These are phyloP conservation scores for Euzetes globulus DNA, from an alignment of 2,888 invertebrate genomes.

Conservation along the genomic window DNA sequence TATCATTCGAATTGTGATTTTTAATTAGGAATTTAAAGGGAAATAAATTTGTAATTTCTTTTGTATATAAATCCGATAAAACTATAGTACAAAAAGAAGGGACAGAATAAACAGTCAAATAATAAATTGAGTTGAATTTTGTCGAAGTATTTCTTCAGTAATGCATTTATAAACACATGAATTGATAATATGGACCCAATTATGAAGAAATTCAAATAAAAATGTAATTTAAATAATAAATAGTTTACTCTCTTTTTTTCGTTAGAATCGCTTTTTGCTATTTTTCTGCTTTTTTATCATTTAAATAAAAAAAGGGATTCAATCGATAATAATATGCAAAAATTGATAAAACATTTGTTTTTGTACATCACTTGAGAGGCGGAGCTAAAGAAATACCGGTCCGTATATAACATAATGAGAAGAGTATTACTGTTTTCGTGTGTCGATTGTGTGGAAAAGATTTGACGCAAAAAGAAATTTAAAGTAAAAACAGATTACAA, in stretches of 20 bases:
- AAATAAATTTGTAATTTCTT: neutral
- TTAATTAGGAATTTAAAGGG: neutral
- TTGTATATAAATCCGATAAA: neutral
- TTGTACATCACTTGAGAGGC: neutral
- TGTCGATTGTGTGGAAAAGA: neutral
- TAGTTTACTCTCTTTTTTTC: neutral
- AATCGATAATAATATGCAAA: neutral
- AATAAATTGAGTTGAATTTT: neutral
- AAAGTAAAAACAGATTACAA: neutral
- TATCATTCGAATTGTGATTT: neutral
- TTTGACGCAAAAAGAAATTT: neutral
- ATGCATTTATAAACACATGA: neutral
- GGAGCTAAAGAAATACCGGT: neutral
- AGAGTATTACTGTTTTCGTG: slow-evolving; percentile 8
- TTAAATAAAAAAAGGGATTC: neutral
- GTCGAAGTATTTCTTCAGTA: neutral
- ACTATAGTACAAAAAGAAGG: neutral
- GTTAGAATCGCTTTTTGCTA: neutral
- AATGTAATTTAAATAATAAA: neutral
- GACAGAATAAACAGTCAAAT: neutral
- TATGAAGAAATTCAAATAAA: neutral
- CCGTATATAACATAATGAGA: neutral
- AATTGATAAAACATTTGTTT: neutral
- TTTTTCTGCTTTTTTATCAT: neutral
- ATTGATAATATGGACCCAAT: neutral